Evolutionary conservation across 2,113 vertebrate genomes (phyloP).

Genomic region (Syngnathus floridae): DNA sequence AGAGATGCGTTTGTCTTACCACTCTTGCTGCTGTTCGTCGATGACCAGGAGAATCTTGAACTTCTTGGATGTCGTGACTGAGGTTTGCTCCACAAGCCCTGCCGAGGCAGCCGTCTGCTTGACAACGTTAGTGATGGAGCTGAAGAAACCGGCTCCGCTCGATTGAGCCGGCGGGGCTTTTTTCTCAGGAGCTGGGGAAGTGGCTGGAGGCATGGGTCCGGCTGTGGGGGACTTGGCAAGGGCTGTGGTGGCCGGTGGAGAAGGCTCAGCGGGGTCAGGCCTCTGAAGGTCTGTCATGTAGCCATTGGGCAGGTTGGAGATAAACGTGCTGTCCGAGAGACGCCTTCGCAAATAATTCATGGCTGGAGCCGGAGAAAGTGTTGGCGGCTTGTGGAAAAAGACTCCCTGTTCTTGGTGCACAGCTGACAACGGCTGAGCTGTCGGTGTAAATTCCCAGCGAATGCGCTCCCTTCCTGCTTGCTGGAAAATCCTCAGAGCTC

Average conservation of each 20-base stretch:
- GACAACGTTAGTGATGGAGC: slow-evolving; percentile 88
- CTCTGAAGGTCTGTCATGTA: slow-evolving; percentile 94
- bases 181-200: slow-evolving; percentile 64
- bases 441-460: slow-evolving; percentile 51
- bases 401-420: slow-evolving; percentile 43
- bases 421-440: slow-evolving; percentile 52
- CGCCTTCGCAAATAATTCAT: slow-evolving; percentile 94
- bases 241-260: slow-evolving; percentile 51
- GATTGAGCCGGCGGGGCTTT: slow-evolving; percentile 61
- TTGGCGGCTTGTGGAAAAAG: slow-evolving; percentile 24
- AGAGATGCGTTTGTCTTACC: slow-evolving; percentile 69
- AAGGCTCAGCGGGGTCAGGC: slow-evolving; percentile 60
- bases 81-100: slow-evolving; percentile 77
- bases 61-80: slow-evolving; percentile 73
- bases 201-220: slow-evolving; percentile 55
- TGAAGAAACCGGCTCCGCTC: slow-evolving; percentile 80
- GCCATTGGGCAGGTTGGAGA: slow-evolving; percentile 92
- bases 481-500: slow-evolving; percentile 49
- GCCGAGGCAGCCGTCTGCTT: slow-evolving; percentile 88
- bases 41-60: slow-evolving; percentile 88
- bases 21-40: slow-evolving; percentile 87
- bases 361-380: slow-evolving; percentile 53
- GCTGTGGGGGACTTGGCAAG: slow-evolving; percentile 64
- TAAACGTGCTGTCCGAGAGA: slow-evolving; percentile 94
- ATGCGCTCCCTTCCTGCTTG: slow-evolving; percentile 58